Evolutionary conservation across 2,888 invertebrate genomes (phyloP).

Genomic region (Phorcus lineatus): DNA sequence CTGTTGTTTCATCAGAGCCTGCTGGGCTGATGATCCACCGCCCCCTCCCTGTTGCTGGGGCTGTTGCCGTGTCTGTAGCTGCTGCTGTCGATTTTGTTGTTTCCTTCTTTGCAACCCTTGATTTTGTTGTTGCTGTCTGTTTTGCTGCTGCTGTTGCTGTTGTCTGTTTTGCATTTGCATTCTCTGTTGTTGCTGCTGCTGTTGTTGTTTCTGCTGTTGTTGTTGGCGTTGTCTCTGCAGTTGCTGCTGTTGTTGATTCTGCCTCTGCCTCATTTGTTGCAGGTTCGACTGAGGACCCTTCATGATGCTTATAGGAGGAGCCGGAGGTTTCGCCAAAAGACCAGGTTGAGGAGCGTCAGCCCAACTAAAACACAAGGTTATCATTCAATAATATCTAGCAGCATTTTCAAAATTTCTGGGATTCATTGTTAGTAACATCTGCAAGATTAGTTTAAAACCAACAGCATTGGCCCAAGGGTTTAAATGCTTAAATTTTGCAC

Average conservation of each 20-base stretch:
- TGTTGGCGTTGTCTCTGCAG: neutral
- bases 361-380: too few species aligned
- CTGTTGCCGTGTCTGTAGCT: neutral
- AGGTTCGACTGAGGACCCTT: neutral
- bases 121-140: slow-evolving; percentile 17
- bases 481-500: too few species aligned
- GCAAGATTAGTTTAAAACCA: too few species aligned
- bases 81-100: neutral
- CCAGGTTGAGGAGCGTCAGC: neutral
- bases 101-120: neutral
- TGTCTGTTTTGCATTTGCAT: neutral
- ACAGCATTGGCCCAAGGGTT: too few species aligned
- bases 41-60: neutral
- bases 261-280: neutral
- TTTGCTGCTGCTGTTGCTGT: slow-evolving; percentile 17
- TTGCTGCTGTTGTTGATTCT: neutral
- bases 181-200: neutral
- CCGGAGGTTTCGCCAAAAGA: neutral
- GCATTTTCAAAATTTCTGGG: too few species aligned
- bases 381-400: too few species aligned
- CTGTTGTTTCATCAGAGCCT: neutral
- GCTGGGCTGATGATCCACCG: neutral
- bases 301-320: neutral
- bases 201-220: neutral
- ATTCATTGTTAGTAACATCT: too few species aligned